Base-by-base conservation (phyloP, 1,140 invertebrate genomes). In the Diploscapter pachys region DNA sequence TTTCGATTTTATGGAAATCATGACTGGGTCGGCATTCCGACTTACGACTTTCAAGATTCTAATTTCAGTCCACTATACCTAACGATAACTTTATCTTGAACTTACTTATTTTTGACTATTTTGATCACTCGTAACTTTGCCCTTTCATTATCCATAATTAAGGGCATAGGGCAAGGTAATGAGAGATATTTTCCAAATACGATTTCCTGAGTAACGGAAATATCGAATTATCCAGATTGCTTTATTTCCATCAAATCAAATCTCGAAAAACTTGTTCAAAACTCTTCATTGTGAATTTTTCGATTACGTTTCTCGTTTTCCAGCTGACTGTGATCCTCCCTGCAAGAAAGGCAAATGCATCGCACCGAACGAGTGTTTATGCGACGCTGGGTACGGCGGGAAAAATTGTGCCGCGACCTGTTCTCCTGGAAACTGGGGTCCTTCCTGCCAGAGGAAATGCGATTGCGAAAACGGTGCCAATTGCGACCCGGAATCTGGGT, bases 271-370 rank as follows among this genome's bases (percentile, higher is more conserved):
- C 5, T n/a, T 69, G 5, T 2, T 67, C 5, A 31, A 3, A 6
- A n/a, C 13, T 0, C 48, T 48, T 31, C 31, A 57, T 78, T 72
- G 4, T 48, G 69, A 52, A 50, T 11, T 82, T 51, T 50, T 55
- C 55, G 50, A 54, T 66, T 49, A 66, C 9, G 63, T 72, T 59
- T 66, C 11, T 55, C 2, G 48, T 70, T 85, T 86, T 71, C 77
- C 77, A 87, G 86, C 94, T 0, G 88, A 93, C 74, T 96, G 94
- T 86, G 90, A 89, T 4, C 88, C 92, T 52, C 87, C 90, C 11
- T 96, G 94, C 83, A 87, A 92, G 57, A 91, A 94, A 85, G 94
- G 94, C 11, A 90, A 89, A 59, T 96, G 94, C 84, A 86, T 92
- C 51, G 92, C 90, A 31, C 93, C 94, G 0, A 91, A 95, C 80